Evolutionary conservation across 2,888 invertebrate genomes (phyloP), one percentile per base, ranked within the genome.

Genomic region (Salticus scenicus): DNA sequence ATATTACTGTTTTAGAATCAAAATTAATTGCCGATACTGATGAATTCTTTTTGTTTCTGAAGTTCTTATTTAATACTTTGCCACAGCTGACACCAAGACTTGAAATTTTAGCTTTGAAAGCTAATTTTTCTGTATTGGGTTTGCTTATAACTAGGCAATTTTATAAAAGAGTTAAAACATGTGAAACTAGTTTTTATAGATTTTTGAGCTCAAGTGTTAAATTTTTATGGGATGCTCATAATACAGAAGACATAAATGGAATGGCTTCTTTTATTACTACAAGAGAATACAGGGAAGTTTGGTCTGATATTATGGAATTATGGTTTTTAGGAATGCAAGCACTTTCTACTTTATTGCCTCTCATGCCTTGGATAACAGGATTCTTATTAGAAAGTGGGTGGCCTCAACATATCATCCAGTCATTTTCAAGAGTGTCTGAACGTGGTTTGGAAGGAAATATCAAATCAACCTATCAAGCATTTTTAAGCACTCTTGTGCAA

Each of bases 281-380:
- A 0, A 95, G 96, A 92, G 92, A 94, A 1, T 97, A 97, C 91
- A 96, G 96, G 90, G 95, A 95, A 90, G 93, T 94, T 90, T 97
- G 97, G 97, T 94, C 94, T 92, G 97, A 97, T 91, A 93, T 97
- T 84, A 95, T 95, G 90, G 97, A 97, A 90, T 92, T 97, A 17
- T 97, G 97, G 97, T 97, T 97, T 91, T 92, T 97, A 87, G 97
- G 97, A 28, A 96, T 97, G 96, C 97, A 97, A 91, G 97, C 97
- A 0, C 95, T 97, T 93, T 94, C 96, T 90, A 94, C 94, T 41
- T 94, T 97, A 0, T 91, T 97, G 57, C 94, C 95, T 24, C 93
- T 94, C 87, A 85, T 88, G 77, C 88, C 88, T 8, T 89, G 89
- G 89, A 77, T 89, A 57, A 82, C 87, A 27, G 73, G 84, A 24